Evolutionary conservation across 23 tunicate genomes (phyloP).

Genomic region (Halocynthia roretzi): DNA sequence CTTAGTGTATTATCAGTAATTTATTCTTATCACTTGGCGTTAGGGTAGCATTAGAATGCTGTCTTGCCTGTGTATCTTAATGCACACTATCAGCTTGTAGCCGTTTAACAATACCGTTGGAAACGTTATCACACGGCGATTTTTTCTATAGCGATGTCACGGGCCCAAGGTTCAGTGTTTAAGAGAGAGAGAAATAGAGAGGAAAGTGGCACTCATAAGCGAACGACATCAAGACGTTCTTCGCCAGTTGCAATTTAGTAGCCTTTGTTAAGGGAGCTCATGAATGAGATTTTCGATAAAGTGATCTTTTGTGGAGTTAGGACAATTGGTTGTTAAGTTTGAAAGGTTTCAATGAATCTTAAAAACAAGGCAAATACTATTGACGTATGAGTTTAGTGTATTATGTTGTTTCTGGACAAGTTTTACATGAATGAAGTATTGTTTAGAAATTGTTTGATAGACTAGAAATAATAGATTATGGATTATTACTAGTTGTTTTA

Average conservation of each 20-base stretch:
- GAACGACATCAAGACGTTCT: not conserved
- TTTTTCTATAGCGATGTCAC: not conserved
- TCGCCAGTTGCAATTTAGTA: constrained; percentile 30
- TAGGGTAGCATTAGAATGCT: too few species aligned
- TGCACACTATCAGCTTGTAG: too few species aligned
- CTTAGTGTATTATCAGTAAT: too few species aligned
- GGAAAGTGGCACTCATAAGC: constrained; percentile 3
- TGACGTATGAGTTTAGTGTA: constrained; percentile 14
- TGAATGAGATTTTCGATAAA: constrained; percentile 26
- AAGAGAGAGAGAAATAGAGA: constrained; percentile 22
- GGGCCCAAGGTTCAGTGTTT: not conserved
- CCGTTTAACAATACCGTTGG: not conserved
- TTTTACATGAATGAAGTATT: constrained; percentile 20
- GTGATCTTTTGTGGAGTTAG: constrained; percentile 25
- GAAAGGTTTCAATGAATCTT: constrained; percentile 30
- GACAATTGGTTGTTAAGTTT: constrained; percentile 35
- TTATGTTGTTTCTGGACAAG: constrained; percentile 22
- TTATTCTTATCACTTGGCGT: too few species aligned
- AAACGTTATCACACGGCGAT: constrained; percentile 4
- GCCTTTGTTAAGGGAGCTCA: constrained; percentile 39
- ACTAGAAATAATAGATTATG: not conserved
- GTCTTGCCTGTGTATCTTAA: too few species aligned
- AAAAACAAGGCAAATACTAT: constrained; percentile 14
- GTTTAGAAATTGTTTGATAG: constrained; percentile 7
- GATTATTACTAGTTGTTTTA: constrained; percentile 6